Conservation (phyloP, 2,797 vertebrate genomes). For the Urophycis tenuis region DNA sequence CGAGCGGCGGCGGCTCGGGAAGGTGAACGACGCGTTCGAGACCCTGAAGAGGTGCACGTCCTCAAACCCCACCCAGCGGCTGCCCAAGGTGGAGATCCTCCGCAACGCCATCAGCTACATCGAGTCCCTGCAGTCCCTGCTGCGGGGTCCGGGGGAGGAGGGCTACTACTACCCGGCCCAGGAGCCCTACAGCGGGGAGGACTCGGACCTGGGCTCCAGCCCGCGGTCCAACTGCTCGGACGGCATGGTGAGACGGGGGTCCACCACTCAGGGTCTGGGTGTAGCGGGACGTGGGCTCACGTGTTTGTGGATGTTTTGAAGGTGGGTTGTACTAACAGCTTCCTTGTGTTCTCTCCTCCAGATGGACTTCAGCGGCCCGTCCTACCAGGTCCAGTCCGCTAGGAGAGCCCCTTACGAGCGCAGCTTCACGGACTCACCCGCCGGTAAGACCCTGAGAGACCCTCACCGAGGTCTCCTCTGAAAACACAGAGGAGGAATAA, state of each 20-base stretch:
- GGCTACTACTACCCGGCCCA: conserved; percentile 76
- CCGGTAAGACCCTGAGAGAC: not conserved
- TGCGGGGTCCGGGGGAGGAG: conserved; percentile 60
- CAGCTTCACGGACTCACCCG: not conserved
- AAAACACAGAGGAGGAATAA: no score
- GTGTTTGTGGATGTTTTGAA: no score
- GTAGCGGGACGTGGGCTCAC: no score
- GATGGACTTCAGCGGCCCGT: not conserved
- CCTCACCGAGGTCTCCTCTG: not conserved
- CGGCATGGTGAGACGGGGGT: conserved; percentile 87
- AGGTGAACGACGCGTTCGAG: conserved; percentile 96
- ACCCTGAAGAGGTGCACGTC: conserved; percentile 93
- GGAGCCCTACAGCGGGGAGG: conserved; percentile 89
- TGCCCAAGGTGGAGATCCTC: conserved; percentile 97
- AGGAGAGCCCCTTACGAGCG: not conserved
- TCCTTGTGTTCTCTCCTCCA: not conserved
- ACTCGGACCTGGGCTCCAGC: conserved; percentile 83
- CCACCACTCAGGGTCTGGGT: no score
- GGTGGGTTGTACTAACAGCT: not conserved
- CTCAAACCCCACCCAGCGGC: conserved; percentile 90
- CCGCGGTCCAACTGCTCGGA: conserved; percentile 95
- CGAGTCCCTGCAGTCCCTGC: conserved; percentile 89
- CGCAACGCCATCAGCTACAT: conserved; percentile 97
- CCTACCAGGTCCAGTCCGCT: not conserved
- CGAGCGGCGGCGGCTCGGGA: conserved; percentile 88